Evolutionary conservation across 2,888 invertebrate genomes (phyloP), one percentile per base, ranked within the genome.

Genomic region (Clivina fossor): DNA sequence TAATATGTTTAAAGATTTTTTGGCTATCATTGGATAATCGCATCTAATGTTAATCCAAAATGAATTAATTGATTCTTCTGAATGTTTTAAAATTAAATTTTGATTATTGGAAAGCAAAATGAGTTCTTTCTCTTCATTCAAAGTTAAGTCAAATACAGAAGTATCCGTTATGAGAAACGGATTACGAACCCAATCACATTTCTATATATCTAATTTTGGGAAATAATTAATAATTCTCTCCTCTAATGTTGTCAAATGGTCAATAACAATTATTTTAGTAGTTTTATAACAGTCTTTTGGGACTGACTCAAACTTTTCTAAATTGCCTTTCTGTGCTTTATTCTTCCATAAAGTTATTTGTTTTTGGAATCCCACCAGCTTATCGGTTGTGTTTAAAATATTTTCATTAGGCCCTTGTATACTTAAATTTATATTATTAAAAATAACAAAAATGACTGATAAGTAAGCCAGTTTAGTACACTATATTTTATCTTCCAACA

Each of bases 291-390:
- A 43, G 43, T 59, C 47, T 59, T 57, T 57, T 43, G 48, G 46
- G 43, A 57, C 54, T 55, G 54, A 50, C 55, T 50, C 55, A 55
- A 56, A 58, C 58, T 55, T 48, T 58, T 55, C 55, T 15, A 55
- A 55, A 58, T 55, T 55, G 40, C 55, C 49, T 58, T 55, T 19
- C 37, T 55, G 55, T 32, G 55, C 58, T 49, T 50, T 56, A 54
- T 57, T 54, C 32, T 54, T 54, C 48, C 54, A 48, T 57, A 54
- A 57, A 53, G 48, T 59, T 57, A 53, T 54, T 59, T 59, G 47
- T 59, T 59, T 59, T 59, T 59, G 33, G 55, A 57, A 55, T 54
- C 59, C 48, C 46, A 54, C 49, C 54, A 59, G 53, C 22, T 57
- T 57, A 47, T 57, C 48, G 30, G 57, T 51, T 53, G 56, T 57